A percentile compares a stretch with the other conserved stretches of the same genome.
Conservation (phyloP, 2,888 invertebrate species). For the Dromius quadrimaculatus region DNA sequence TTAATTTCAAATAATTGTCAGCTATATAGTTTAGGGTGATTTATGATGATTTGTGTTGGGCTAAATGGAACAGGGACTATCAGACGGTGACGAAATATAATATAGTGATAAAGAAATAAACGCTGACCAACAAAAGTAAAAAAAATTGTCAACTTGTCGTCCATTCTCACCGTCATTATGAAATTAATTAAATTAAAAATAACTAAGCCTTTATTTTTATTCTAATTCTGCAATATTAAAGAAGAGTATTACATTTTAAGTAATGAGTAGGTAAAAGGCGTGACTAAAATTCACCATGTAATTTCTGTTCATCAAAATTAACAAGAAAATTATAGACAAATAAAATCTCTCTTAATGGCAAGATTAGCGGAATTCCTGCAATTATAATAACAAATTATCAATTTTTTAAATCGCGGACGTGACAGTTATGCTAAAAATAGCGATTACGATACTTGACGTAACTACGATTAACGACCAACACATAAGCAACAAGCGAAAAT, state of each 20-base stretch:
- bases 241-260: too few species aligned
- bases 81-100: too few species aligned
- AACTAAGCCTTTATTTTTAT: too few species aligned
- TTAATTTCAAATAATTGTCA: constrained; percentile 30
- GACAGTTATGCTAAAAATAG: constrained; percentile 43
- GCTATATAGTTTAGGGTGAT: not conserved
- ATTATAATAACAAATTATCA: constrained; percentile 48
- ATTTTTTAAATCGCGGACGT: constrained; percentile 39
- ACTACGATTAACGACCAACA: constrained; percentile 40
- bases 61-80: too few species aligned
- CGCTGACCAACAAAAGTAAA: too few species aligned
- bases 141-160: too few species aligned
- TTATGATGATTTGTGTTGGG: too few species aligned
- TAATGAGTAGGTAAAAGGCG: too few species aligned
- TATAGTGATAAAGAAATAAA: too few species aligned
- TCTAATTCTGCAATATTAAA: too few species aligned
- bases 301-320: constrained; percentile 4
- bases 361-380: constrained; percentile 47
- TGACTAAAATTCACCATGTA: not conserved
- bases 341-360: constrained; percentile 15
- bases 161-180: too few species aligned
- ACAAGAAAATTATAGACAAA: constrained; percentile 17
- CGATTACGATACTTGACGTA: constrained; percentile 46
- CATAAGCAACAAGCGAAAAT: not conserved
- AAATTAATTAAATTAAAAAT: too few species aligned